Evolutionary conservation across 2,797 vertebrate species (phyloP), one percentile per base, ranked within the genome.

Genomic region (Meda fulgida): DNA sequence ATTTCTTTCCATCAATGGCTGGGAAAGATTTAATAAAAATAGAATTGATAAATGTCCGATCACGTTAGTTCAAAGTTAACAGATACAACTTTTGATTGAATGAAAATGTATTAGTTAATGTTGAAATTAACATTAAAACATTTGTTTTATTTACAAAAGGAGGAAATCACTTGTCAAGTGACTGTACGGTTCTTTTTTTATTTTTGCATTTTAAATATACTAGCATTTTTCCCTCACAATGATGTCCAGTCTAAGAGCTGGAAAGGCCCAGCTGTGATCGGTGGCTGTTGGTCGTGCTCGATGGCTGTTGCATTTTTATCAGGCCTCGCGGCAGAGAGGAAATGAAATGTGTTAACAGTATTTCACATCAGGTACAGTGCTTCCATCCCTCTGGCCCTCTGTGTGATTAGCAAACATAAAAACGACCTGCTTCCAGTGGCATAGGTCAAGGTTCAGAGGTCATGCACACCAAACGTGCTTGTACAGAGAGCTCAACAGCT

Each of bases 321-420:
- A 86, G 80, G 48, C 58, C 77, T 72, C 10, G 80, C 48, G 86
- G 75, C 60, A 55, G n/a, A 87, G 53, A 89, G 71, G 86, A 89
- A 87, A 89, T 87, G 36, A 88, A 87, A 65, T 82, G 53, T 84
- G 81, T 85, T 86, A 86, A 85, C 84, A 84, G 70, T 86, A 83
- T 85, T 87, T 85, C 80, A 77, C 58, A 87, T 85, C 83, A 83
- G 80, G 84, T 83, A 80, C 46, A 48, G 72, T 83, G 75, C 48
- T 34, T 76, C 78, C 58, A 66, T 26, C 65, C 31, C 40, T 80
- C 40, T 81, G 81, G 78, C 51, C 80, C 55, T n/a, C 31, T 46
- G 29, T 71, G 40, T 78, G 43, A 81, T 84, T 78, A 73, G 34
- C 34, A 76, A 40, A 48, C 55, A 83, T 65, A 63, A 81, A 83